Evolutionary conservation across 92 coral and sea anemone genomes (phyloP).

Genomic region (Zoanthus sociatus): DNA sequence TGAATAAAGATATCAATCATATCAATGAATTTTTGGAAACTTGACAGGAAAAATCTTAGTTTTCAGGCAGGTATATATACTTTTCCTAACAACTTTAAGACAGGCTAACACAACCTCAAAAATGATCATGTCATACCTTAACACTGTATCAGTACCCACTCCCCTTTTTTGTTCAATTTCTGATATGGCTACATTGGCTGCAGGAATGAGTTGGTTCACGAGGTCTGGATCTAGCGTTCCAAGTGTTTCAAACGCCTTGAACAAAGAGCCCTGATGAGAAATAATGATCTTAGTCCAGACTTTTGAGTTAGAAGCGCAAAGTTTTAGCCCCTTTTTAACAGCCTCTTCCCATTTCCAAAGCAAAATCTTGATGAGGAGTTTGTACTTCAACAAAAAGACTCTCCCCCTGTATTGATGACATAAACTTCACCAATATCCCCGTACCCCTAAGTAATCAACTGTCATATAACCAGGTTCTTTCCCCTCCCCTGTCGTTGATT

Average conservation of each 20-base stretch:
- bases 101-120: not conserved
- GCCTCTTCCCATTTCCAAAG: no score
- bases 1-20: no score
- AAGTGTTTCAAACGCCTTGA: conserved; percentile 84
- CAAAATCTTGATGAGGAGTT: no score
- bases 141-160: conserved; percentile 86
- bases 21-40: no score
- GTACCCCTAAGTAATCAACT: no score
- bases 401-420: no score
- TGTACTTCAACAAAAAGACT: no score
- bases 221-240: conserved; percentile 83
- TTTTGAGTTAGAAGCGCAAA: no score
- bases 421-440: no score
- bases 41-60: not conserved
- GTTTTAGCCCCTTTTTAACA: no score
- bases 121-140: conserved; percentile 58
- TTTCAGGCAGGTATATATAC: not conserved
- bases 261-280: conserved; percentile 75
- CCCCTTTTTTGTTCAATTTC: conserved; percentile 90
- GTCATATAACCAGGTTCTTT: no score
- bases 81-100: not conserved
- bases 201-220: conserved; percentile 72
- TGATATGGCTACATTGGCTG: conserved; percentile 78
- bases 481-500: no score
- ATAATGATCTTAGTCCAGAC: not conserved